Evolutionary conservation across 23 tunicate species (phyloP), one percentile per base, ranked within the genome.

Genomic region (Trididemnum clinides): DNA sequence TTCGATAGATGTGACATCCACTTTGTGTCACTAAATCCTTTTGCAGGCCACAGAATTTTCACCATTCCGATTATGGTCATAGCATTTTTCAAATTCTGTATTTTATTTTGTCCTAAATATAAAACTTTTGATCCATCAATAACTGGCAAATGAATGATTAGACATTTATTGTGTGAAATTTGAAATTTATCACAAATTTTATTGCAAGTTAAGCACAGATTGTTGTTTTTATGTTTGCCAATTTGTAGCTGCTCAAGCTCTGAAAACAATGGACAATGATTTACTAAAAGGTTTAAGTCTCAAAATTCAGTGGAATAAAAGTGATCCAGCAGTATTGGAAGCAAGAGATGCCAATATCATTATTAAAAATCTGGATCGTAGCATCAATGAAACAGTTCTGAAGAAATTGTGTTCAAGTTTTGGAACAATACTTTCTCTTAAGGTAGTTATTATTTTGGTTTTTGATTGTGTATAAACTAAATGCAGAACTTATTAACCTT

Each of bases 181-280:
- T 59, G 22, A 10, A 10, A 10, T 59, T 10, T 28, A 59, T 28
- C 25, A 44, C 10, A 44, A 44, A 7, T 44, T 44, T 44, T 44
- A 44, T 7, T 7, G 15, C 54, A 44, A 44, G 15, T 44, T 15
- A 44, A 15, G 15, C 10, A 44, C 15, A 7, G 54, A 44, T 44
- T 44, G 54, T 44, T 7, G 10, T 7, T 7, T 44, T 15, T 10
- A 7, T 7, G 10, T 15, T 44, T 44, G 4, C 21, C 21, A 12
- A 4, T 59, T 59, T 59, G 21, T 21, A 59, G 69, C 69, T 15
- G 23, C 4, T 59, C 69, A 59, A 28, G 75, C 37, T 20, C 5
- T 10, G 7, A 30, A 66, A 66, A 66, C 7, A 4, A 73, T 73
- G 80, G 38, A 73, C 31, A 37, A 73, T 73, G 80, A 73, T 38